Evolutionary conservation across 1,140 invertebrate species (phyloP), one percentile per base, ranked within the genome.

Genomic region (Pantala flavescens): DNA sequence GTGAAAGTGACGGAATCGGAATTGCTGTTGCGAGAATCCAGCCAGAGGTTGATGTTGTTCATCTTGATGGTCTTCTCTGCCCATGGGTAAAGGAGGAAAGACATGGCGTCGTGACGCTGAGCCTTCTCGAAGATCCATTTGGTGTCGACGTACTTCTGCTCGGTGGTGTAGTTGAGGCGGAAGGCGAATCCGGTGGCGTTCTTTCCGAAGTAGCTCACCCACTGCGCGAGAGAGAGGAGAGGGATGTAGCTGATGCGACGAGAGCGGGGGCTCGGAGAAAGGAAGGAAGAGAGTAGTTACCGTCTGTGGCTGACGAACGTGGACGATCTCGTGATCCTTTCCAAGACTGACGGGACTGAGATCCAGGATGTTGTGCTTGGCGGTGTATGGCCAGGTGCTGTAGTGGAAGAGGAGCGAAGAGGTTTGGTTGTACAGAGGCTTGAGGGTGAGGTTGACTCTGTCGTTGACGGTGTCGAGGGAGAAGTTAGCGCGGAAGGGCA

Each of bases 371-470:
- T 87, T 81, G 77, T 86, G 82, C 71, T 80, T 84, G 0, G 85
- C 79, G 11, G 85, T 87, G 81, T 87, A 90, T 23, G 89, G 89
- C 79, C 83, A 82, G 0, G 84, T 83, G 75, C 85, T 88, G 78
- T 81, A 84, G 76, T 90, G 87, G 14, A 86, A 76, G 24, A 89
- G 49, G 43, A 83, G 84, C 42, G 80, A 81, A 28, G 86, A 82
- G 76, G 86, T 81, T 24, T 86, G 81, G 71, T 84, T 78, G 43
- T 79, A 75, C 0, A 85, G 76, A 0, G 86, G 84, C 76, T 83
- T 78, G 2, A 88, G n/a, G 78, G 82, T 81, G 2, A 86, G 70
- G 73, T 82, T 77, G 7, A 84, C 55, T 49, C 86, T 76, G 0
- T 81, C 81, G 73, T 84, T 82, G n/a, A 49, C 76, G 49, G 81